phyloP scores from a whole-genome alignment of 2,113 vertebrate species.

The Montifringilla adamsi region DNA sequence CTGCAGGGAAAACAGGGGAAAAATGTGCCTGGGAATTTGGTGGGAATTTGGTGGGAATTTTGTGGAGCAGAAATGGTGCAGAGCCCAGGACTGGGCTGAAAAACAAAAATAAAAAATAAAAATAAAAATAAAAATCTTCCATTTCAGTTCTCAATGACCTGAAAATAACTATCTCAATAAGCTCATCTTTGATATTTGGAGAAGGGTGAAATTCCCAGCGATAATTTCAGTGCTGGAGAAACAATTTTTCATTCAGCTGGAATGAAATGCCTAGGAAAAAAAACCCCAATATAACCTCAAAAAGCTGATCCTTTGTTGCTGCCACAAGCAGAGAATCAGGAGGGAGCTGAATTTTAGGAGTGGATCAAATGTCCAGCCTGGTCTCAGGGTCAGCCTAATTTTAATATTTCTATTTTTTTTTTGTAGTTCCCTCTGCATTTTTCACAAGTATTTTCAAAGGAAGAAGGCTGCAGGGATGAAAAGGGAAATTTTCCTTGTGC shows the following conservation, averaged over 20 bases:
- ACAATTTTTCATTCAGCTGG: background rate
- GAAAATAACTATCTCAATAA: background rate
- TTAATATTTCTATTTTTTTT: background rate
- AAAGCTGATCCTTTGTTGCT: background rate
- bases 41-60: rapidly evolving
- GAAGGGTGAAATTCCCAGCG: background rate
- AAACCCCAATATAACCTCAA: no score
- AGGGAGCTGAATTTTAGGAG: background rate
- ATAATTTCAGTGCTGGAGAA: background rate
- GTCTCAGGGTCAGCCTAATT: background rate
- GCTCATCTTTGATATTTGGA: background rate
- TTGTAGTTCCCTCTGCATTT: background rate
- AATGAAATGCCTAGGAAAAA: background rate
- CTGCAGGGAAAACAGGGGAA: background rate
- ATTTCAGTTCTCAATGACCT: background rate
- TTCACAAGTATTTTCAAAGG: background rate
- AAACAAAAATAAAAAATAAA: background rate
- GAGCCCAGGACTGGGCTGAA: background rate
- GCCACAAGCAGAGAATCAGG: background rate
- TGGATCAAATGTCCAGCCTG: background rate
- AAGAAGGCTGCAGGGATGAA: background rate
- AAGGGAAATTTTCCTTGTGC: background rate
- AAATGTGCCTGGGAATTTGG: background rate
- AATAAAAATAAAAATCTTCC: background rate
- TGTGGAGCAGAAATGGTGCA: background rate